Percentiles rank a stretch among this genome's conserved stretches.
phyloP scores from a whole-genome alignment of 1,140 invertebrate genomes.

The Hypsibius dujardini region DNA sequence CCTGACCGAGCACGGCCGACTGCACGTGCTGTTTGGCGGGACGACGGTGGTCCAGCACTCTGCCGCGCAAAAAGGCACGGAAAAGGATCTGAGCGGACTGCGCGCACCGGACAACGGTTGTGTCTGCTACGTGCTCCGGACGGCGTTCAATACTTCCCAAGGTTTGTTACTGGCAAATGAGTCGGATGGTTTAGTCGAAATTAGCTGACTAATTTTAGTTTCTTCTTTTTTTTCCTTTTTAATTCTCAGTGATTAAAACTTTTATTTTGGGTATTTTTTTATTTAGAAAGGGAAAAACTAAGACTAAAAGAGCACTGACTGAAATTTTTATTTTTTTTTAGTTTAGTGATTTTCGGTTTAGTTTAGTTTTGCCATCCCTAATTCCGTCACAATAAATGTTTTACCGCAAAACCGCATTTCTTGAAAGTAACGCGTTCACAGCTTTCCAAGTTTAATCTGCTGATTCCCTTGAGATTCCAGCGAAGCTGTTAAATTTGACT shows the following conservation, averaged over 20 bases:
- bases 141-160: constrained; percentile 90
- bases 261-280: constrained; percentile 11
- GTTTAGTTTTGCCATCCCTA: too few relatives aligned
- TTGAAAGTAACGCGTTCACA: too few relatives aligned
- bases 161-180: not conserved
- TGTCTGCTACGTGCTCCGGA: constrained; percentile 86
- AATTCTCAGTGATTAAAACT: too few relatives aligned
- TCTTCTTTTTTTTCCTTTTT: too few relatives aligned
- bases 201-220: too few relatives aligned
- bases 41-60: constrained; percentile 93
- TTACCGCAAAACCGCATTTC: too few relatives aligned
- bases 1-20: constrained; percentile 68
- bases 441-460: too few relatives aligned
- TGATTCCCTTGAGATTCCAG: too few relatives aligned
- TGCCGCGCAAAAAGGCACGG: constrained; percentile 54
- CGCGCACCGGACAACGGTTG: constrained; percentile 85
- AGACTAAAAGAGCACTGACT: not conserved
- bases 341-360: constrained; percentile 6
- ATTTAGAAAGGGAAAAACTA: not conserved
- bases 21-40: constrained; percentile 86
- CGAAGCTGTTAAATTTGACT: too few relatives aligned
- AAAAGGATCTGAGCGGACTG: constrained; percentile 36
- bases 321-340: constrained; percentile 18
- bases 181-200: too few relatives aligned
- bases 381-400: too few relatives aligned